Conservation (phyloP, 2,797 vertebrate genomes). For the Myotis myotis region DNA sequence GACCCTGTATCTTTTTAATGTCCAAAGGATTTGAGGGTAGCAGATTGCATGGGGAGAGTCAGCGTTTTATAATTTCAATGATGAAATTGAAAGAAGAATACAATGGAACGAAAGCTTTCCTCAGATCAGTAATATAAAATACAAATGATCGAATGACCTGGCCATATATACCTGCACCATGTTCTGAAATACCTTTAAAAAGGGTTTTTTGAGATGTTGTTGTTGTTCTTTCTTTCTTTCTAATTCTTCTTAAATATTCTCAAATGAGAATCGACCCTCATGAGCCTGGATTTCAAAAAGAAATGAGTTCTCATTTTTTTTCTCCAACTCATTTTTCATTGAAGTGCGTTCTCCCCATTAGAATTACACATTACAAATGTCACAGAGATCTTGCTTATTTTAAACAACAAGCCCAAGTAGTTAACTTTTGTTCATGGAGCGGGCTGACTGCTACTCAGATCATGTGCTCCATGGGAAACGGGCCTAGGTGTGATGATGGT, state of each 20-base stretch:
- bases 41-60: not conserved
- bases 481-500: not conserved
- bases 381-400: constrained; percentile 51
- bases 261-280: constrained; percentile 49
- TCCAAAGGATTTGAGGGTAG: not conserved
- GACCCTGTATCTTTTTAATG: not conserved
- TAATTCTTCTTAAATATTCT: constrained; percentile 59
- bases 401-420: not conserved
- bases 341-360: not conserved
- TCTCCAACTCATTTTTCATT: constrained; percentile 53
- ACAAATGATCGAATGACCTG: constrained; percentile 43
- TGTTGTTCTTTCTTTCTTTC: too few species aligned
- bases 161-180: not conserved
- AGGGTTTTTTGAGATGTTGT: not conserved
- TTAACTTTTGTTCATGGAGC: constrained; percentile 21
- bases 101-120: constrained; percentile 47
- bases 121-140: constrained; percentile 31
- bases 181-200: constrained; percentile 51
- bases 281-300: constrained; percentile 47
- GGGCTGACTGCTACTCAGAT: not conserved
- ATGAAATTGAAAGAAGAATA: constrained; percentile 15
- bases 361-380: not conserved
- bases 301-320: constrained; percentile 34
- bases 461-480: not conserved
- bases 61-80: constrained; percentile 1